Evolutionary conservation across 2,113 vertebrate genomes (phyloP), one percentile per base, ranked within the genome.

Genomic region (Acrocephalus arundinaceus): DNA sequence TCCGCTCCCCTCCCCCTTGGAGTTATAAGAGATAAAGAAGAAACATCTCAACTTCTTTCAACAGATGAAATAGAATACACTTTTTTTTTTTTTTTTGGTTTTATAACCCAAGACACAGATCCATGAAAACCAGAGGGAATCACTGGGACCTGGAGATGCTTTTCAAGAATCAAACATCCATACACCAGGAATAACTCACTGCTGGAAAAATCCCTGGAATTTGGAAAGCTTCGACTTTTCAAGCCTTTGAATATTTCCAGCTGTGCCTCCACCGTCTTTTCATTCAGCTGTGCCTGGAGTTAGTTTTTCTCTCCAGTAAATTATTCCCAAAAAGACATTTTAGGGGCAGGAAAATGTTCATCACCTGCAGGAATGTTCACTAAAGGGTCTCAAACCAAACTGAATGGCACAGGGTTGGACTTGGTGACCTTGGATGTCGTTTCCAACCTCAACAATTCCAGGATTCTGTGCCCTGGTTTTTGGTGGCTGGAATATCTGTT

Each of bases 381-480:
- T 33, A 1, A 33, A 66, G 55, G 25, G 6, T 24, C 62, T 85
- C 25, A 48, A 5, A 66, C 33, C 68, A 21, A 15, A 55, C 18
- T 8, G 37, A 45, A 9, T 7, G 10, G 6, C 62, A 20, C 62
- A 59, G 20, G 25, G 31, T 10, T 20, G 54, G 27, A 46, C 7
- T 52, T 10, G 11, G 4, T 5, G 55, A 24, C 13, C 28, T 54
- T 39, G 48, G 28, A n/a, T 45, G 23, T 28, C 15, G 20, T 62
- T 62, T 39, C 24, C 55, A 39, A 0, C 23, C 74, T 28, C 23
- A 24, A 0, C 4, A 2, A 54, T n/a, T 54, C 55, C 63, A 52
- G 66, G 18, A 39, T 55, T 78, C 39, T 51, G 14, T 22, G 8
- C 18, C 22, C 19, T 58, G 66, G 3, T 9, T 49, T 46, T 76